phyloP scores from a whole-genome alignment of 1,140 invertebrate species.

The Lanistes nyassanus region DNA sequence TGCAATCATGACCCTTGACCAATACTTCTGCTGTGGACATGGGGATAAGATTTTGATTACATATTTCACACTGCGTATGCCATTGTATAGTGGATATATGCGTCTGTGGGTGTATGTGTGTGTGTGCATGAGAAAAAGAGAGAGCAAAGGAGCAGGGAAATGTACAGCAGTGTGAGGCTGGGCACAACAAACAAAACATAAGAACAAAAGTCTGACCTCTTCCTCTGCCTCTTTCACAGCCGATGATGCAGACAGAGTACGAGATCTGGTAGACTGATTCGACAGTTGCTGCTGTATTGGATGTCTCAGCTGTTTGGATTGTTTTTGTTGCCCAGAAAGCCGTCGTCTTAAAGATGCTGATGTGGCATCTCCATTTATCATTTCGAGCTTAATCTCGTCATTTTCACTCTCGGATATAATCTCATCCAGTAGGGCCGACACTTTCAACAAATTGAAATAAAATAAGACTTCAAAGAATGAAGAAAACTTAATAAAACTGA shows the following conservation, averaged over 20 bases:
- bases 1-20: no score
- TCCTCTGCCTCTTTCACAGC: slow-evolving; percentile 19
- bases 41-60: no score
- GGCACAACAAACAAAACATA: not conserved
- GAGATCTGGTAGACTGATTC: slow-evolving; percentile 27
- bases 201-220: slow-evolving; percentile 1
- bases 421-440: not conserved
- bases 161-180: no score
- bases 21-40: no score
- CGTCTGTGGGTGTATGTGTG: no score
- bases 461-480: not conserved
- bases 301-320: not conserved
- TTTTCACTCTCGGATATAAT: slow-evolving; percentile 6
- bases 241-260: slow-evolving; percentile 6
- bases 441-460: slow-evolving; percentile 7
- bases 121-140: not conserved
- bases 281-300: slow-evolving; percentile 13
- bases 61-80: no score
- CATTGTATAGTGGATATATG: no score
- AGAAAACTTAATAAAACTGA: not conserved
- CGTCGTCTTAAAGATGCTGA: not conserved
- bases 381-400: not conserved
- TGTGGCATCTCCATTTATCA: not conserved
- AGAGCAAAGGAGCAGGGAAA: no score
- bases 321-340: not conserved